Base-by-base conservation (phyloP, 2,113 vertebrate species). In the Nycticorax nycticorax region DNA sequence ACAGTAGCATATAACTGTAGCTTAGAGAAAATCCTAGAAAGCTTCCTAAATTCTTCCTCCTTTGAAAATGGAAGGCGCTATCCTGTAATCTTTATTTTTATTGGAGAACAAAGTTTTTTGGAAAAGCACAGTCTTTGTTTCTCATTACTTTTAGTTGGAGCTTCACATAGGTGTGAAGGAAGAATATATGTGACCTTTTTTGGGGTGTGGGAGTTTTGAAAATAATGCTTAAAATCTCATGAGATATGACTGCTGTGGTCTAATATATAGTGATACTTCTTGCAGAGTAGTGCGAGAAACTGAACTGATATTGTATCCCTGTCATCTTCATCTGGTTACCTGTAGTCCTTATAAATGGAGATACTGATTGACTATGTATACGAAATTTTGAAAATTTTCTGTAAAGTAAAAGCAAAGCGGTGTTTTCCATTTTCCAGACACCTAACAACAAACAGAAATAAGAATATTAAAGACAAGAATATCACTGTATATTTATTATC, bases 1-100 rank as follows among this genome's bases (percentile, higher is more conserved):
- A 67, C 24, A 86, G 56, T 52, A 57, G 50, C 52, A 73, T 95
- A 26, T 94, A 79, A 81, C 91, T 73, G 39, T 45, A 72, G 57
- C 78, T 74, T 43, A 92, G 62, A 84, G 63, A 87, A 92, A 95
- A 92, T 93, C 64, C 37, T 68, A 41, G 87, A 88, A 89, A 87
- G 56, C 60, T 84, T 86, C 35, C 64, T 88, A 63, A 96, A 68
- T 35, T 81, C 72, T 92, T 88, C 26, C 28, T 74, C 18, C 52
- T 52, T 84, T 64, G 20, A 47, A 81, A 82, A 79, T n/a, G 41
- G 17, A 77, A 84, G 45, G 17, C 5, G 19, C 71, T 93, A 26
- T 41, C 12, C 41, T 71, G 9, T 76, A 64, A 63, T 82, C 45
- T 72, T 88, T 47, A 63, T 73, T 93, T 95, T 89, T 69, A 78